These are phyloP conservation scores for Botia almorhae DNA, from an alignment of 2,797 vertebrate genomes.

Conservation along the genomic window DNA sequence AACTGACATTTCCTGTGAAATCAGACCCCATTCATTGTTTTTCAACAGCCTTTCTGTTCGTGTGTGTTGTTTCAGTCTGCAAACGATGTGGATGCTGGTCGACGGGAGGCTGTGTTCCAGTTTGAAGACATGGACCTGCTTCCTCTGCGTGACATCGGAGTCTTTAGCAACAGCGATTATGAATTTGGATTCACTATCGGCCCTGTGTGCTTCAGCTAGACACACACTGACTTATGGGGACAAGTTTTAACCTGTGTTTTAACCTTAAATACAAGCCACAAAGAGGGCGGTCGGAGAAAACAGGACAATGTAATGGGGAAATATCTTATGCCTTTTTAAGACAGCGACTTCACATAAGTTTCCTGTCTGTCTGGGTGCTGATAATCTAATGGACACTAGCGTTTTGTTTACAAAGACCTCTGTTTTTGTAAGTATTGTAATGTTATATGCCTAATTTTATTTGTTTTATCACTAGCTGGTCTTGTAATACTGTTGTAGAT, in stretches of 20 bases:
- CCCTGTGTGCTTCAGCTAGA: constrained; percentile 88
- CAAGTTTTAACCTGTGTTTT: neutral
- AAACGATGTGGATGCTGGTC: constrained; percentile 68
- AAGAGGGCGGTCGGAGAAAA: constrained; percentile 39
- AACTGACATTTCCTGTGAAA: too few relatives aligned
- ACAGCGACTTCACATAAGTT: constrained; percentile 50
- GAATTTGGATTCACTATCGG: constrained; percentile 84
- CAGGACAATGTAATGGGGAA: constrained; percentile 55
- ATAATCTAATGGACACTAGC: constrained; percentile 29
- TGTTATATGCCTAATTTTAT: constrained; percentile 63
- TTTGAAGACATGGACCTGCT: constrained; percentile 85
- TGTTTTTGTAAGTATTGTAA: constrained; percentile 74
- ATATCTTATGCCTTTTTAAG: constrained; percentile 56
- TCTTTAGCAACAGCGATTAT: constrained; percentile 77
- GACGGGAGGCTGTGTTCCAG: constrained; percentile 82
- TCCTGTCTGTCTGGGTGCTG: constrained; percentile 46
- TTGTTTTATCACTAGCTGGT: constrained; percentile 51
- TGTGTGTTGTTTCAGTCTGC: constrained; percentile 66
- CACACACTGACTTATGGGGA: neutral
- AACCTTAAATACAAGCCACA: constrained; percentile 41
- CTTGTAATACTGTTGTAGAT: constrained; percentile 33
- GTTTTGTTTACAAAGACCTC: constrained; percentile 79
- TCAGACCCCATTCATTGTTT: too few relatives aligned
- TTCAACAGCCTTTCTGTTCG: constrained; percentile 22
- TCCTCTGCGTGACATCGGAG: constrained; percentile 84